Percentiles rank a stretch among this genome's conserved stretches.
These are phyloP conservation scores for Serranus cabrilla DNA, from an alignment of 2,797 vertebrate genomes.

Conservation along the genomic window DNA sequence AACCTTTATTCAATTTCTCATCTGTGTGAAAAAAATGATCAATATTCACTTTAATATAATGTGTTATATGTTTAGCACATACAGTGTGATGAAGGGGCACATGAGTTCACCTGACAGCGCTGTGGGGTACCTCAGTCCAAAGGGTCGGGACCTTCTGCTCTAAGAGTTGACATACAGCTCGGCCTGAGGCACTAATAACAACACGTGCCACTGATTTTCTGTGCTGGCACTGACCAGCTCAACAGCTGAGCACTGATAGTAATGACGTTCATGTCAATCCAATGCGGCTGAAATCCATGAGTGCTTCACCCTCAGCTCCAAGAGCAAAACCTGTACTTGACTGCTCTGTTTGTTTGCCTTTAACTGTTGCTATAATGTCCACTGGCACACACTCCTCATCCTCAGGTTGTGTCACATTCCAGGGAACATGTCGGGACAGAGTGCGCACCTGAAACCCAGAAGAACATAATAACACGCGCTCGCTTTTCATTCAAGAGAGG, in stretches of 20 bases:
- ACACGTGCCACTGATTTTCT: slow-evolving; percentile 46
- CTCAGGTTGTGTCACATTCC: slow-evolving; percentile 83
- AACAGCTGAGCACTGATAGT: slow-evolving; percentile 34
- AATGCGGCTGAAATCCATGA: slow-evolving; percentile 3
- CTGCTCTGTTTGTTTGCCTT: slow-evolving; percentile 13
- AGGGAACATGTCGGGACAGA: slow-evolving; percentile 75
- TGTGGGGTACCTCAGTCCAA: too few relatives aligned
- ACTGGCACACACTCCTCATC: slow-evolving; percentile 19
- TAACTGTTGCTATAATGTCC: slow-evolving; percentile 6
- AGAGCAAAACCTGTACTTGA: not conserved
- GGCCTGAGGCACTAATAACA: slow-evolving; percentile 41
- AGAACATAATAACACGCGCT: slow-evolving; percentile 20
- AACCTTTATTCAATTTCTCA: too few relatives aligned
- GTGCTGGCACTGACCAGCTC: slow-evolving; percentile 23
- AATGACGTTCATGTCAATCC: slow-evolving; percentile 11
- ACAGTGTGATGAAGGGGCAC: too few relatives aligned
- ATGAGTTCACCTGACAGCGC: too few relatives aligned
- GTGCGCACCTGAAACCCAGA: slow-evolving; percentile 41
- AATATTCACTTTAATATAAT: too few relatives aligned
- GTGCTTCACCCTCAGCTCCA: not conserved
- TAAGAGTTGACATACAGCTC: not conserved
- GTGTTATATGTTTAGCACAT: too few relatives aligned
- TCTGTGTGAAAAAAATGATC: too few relatives aligned
- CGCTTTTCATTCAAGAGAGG: slow-evolving; percentile 19
- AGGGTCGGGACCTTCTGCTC: too few relatives aligned